Conservation (phyloP, 2,888 invertebrate species). For the Xestobium rufovillosum region DNA sequence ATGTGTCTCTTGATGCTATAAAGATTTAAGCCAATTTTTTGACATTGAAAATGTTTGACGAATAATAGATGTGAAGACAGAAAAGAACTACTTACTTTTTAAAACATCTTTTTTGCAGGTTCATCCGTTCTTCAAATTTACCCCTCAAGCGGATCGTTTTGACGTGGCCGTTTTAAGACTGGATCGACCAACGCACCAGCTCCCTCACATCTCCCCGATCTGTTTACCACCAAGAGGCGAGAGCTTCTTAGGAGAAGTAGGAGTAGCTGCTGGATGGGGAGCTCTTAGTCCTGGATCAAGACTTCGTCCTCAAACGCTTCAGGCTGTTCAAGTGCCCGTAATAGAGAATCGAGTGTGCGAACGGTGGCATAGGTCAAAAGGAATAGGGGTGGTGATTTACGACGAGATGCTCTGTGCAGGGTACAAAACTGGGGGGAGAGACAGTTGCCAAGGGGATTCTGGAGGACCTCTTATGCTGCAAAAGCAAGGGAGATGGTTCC, state of each 20-base stretch:
- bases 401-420: conserved; percentile 95
- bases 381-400: conserved; percentile 84
- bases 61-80: too few species aligned
- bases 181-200: conserved; percentile 82
- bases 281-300: conserved; percentile 78
- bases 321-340: conserved; percentile 90
- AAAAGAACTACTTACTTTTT: too few species aligned
- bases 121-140: conserved; percentile 88
- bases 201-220: conserved; percentile 86
- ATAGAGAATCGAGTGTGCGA: conserved; percentile 75
- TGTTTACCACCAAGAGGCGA: conserved; percentile 85
- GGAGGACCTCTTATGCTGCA: conserved; percentile 90
- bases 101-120: conserved; percentile 53
- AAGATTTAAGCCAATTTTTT: too few species aligned
- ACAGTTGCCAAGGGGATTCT: conserved; percentile 71
- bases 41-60: too few species aligned
- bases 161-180: conserved; percentile 85
- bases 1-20: too few species aligned
- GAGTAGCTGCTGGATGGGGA: conserved; percentile 92
- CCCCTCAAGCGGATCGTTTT: conserved; percentile 85
- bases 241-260: conserved; percentile 83
- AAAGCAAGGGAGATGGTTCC: conserved; percentile 78
- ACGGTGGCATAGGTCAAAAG: conserved; percentile 62
- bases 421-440: conserved; percentile 79
- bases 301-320: conserved; percentile 79